These are phyloP conservation scores for Neoscelio sp. DNA, from an alignment of 2,888 invertebrate species.

Conservation along the genomic window DNA sequence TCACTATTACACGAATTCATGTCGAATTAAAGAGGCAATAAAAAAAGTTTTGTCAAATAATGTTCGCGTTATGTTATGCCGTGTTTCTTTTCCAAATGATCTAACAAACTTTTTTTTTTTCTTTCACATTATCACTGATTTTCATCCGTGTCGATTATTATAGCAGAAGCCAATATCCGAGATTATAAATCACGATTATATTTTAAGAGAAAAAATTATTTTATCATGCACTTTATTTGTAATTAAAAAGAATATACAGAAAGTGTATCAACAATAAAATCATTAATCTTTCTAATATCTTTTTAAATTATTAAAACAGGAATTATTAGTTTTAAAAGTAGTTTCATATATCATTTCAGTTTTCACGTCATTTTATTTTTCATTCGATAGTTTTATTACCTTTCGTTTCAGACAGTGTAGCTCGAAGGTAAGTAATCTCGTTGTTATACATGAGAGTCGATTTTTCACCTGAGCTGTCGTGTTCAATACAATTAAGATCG, in stretches of 20 bases:
- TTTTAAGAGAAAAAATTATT: too few species aligned
- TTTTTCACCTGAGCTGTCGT: slow-evolving; percentile 57
- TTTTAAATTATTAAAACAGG: too few species aligned
- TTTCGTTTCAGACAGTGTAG: slow-evolving; percentile 26
- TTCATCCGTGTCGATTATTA: slow-evolving; percentile 42
- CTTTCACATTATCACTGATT: slow-evolving; percentile 11
- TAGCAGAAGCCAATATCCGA: background rate
- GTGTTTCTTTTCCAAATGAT: slow-evolving; percentile 32
- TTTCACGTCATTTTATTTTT: slow-evolving; percentile 27
- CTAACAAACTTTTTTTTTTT: slow-evolving; percentile 4
- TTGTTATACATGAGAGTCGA: slow-evolving; percentile 51
- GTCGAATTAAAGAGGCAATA: slow-evolving; percentile 22
- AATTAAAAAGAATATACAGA: too few species aligned
- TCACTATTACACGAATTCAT: slow-evolving; percentile 47
- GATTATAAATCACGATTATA: too few species aligned
- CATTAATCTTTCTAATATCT: too few species aligned
- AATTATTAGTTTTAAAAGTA: too few species aligned
- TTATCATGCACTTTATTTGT: background rate
- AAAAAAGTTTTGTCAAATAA: slow-evolving; percentile 52
- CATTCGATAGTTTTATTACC: slow-evolving; percentile 26
- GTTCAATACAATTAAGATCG: slow-evolving; percentile 61
- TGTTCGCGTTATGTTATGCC: slow-evolving; percentile 47
- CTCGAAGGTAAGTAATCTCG: slow-evolving; percentile 44
- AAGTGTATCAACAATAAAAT: too few species aligned
- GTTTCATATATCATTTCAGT: slow-evolving; percentile 12